A percentile compares a stretch with the other conserved stretches of the same genome.
phyloP scores from a whole-genome alignment of 2,888 invertebrate species.

The Pegoplata infirma region DNA sequence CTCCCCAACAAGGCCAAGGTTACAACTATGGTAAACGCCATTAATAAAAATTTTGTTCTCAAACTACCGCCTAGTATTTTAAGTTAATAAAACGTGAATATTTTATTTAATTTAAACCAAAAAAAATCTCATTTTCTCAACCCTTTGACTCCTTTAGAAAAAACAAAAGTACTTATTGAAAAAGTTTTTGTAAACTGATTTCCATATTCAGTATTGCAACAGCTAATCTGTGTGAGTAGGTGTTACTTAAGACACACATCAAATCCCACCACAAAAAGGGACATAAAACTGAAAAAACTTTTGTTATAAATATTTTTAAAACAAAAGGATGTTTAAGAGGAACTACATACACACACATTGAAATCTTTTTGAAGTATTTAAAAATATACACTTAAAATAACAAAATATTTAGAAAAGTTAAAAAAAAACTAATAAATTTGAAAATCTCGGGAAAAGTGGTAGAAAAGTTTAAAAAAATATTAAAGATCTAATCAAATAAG shows the following conservation, averaged over 20 bases:
- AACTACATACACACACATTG: no score
- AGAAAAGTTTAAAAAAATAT: no score
- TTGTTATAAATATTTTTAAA: background rate
- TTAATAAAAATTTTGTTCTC: slow-evolving; percentile 20
- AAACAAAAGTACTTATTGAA: slow-evolving; percentile 18
- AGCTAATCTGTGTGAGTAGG: background rate
- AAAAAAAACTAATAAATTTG: no score
- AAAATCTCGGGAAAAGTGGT: no score
- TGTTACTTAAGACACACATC: background rate
- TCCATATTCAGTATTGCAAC: background rate
- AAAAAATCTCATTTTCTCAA: background rate
- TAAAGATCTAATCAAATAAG: no score
- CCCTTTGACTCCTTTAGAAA: slow-evolving; percentile 14
- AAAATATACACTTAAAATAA: no score
- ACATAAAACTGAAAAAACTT: slow-evolving; percentile 1
- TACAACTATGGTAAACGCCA: slow-evolving; percentile 66
- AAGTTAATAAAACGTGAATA: slow-evolving; percentile 31
- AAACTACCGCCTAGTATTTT: slow-evolving; percentile 13
- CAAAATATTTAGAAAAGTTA: no score
- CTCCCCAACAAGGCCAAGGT: slow-evolving; percentile 65
- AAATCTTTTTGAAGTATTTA: no score
- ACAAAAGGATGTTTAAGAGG: background rate
- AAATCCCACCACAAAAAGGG: slow-evolving; percentile 1
- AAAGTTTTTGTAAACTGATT: slow-evolving; percentile 27
- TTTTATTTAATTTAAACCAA: slow-evolving; percentile 20